Evolutionary conservation across 1,140 invertebrate species (phyloP).

Genomic region (Drosophila tropicalis): DNA sequence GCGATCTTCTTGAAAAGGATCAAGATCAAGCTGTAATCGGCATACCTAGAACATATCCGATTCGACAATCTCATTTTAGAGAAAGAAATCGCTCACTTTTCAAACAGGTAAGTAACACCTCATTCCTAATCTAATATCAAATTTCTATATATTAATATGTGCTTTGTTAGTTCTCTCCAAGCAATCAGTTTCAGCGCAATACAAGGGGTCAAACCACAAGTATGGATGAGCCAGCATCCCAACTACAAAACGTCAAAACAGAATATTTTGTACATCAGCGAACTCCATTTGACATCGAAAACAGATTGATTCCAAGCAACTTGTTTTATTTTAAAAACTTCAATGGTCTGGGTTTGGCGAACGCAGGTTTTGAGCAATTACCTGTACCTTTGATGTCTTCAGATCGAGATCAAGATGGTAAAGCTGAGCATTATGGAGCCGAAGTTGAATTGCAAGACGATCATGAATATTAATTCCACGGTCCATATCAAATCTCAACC

Average conservation of each 20-base stretch:
- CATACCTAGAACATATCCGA: constrained; percentile 56
- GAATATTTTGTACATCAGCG: constrained; percentile 18
- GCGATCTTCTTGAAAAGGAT: constrained; percentile 30
- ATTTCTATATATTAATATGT: constrained; percentile 3
- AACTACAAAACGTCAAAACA: constrained; percentile 5
- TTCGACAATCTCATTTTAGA: constrained; percentile 71
- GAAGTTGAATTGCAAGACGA: neutral
- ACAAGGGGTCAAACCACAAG: constrained; percentile 26
- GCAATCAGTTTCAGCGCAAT: constrained; percentile 46
- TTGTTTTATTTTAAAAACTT: neutral
- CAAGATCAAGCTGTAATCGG: constrained; percentile 43
- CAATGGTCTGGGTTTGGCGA: neutral
- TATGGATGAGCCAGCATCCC: neutral
- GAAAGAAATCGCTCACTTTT: constrained; percentile 71
- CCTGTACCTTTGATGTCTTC: neutral
- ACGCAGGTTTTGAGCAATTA: neutral
- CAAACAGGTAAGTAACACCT: constrained; percentile 59
- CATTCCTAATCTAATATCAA: neutral
- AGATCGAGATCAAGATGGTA: neutral
- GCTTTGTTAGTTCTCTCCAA: constrained; percentile 40
- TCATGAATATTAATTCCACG: neutral
- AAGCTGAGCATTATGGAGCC: neutral
- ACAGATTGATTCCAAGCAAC: neutral
- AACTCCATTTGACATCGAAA: neutral
- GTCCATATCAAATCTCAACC: neutral